Percentiles rank a stretch among this genome's conserved stretches.
These are phyloP conservation scores for Zapornia atra DNA, from an alignment of 2,113 vertebrate species.

Conservation along the genomic window DNA sequence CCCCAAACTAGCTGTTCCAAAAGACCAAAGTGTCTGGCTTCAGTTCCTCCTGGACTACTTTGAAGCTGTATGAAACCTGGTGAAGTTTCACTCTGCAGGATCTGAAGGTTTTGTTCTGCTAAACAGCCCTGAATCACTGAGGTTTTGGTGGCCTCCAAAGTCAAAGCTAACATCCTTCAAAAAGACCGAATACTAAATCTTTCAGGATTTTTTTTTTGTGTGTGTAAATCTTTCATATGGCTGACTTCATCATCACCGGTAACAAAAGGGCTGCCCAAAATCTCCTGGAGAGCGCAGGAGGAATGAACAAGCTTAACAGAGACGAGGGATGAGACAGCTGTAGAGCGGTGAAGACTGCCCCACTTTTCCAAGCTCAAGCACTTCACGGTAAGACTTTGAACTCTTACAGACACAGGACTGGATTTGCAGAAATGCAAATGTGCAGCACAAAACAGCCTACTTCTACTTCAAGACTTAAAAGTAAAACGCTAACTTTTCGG, in stretches of 20 bases:
- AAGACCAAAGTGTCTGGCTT: rapidly evolving
- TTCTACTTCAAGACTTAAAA: neutral
- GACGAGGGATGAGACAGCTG: neutral
- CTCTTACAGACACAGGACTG: neutral
- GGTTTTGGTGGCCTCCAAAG: neutral
- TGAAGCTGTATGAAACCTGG: neutral
- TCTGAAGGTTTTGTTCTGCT: neutral
- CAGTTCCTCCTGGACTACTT: neutral
- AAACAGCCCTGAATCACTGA: neutral
- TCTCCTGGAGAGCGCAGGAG: neutral
- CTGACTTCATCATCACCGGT: neutral
- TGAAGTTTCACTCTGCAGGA: neutral
- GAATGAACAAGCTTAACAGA: neutral
- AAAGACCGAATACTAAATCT: neutral
- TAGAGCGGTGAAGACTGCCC: neutral
- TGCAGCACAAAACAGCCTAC: neutral
- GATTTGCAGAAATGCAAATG: constrained; percentile 21
- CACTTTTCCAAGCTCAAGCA: constrained; percentile 17
- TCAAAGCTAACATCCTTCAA: neutral
- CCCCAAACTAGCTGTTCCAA: neutral
- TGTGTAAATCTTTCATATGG: neutral
- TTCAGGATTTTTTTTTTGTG: neutral
- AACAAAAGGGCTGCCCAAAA: neutral
- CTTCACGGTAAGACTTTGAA: neutral
- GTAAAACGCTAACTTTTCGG: neutral